phyloP scores from a whole-genome alignment of 2,888 invertebrate genomes.

The Luperina testacea region DNA sequence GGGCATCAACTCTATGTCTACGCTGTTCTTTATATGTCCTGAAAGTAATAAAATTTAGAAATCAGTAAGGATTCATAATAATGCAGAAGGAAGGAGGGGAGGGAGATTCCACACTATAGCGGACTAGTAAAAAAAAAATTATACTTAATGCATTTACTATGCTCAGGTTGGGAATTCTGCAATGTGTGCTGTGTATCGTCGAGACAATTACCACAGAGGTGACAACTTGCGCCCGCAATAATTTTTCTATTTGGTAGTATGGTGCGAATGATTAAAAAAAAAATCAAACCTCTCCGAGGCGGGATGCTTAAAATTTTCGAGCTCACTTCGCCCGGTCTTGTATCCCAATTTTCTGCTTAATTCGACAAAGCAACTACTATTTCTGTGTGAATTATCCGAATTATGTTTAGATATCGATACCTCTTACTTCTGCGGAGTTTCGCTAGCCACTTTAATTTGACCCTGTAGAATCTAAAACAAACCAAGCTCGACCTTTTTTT shows the following conservation, averaged over 20 bases:
- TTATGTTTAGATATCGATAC: no score
- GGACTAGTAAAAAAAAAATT: no score
- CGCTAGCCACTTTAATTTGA: no score
- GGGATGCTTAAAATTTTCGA: background rate
- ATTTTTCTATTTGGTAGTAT: background rate
- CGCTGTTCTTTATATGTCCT: slow-evolving; percentile 26
- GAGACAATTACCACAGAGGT: background rate
- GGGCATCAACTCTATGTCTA: slow-evolving; percentile 5
- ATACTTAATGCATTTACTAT: no score
- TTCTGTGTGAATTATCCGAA: no score
- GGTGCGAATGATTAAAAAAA: background rate
- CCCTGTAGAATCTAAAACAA: no score
- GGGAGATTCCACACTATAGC: no score
- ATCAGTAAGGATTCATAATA: background rate
- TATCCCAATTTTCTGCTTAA: background rate
- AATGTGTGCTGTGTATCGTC: background rate
- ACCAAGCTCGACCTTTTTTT: no score
- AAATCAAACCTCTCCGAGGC: background rate
- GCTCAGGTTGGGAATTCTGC: background rate
- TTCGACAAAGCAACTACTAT: background rate
- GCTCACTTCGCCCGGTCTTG: background rate
- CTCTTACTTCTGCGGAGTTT: no score
- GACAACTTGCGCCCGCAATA: background rate
- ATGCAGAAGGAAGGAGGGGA: background rate
- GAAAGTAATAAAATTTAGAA: slow-evolving; percentile 20